Percentiles rank a stretch among this genome's conserved stretches.
These are phyloP conservation scores for Clarias platycephalus DNA, from an alignment of 2,797 vertebrate genomes.

Conservation along the genomic window DNA sequence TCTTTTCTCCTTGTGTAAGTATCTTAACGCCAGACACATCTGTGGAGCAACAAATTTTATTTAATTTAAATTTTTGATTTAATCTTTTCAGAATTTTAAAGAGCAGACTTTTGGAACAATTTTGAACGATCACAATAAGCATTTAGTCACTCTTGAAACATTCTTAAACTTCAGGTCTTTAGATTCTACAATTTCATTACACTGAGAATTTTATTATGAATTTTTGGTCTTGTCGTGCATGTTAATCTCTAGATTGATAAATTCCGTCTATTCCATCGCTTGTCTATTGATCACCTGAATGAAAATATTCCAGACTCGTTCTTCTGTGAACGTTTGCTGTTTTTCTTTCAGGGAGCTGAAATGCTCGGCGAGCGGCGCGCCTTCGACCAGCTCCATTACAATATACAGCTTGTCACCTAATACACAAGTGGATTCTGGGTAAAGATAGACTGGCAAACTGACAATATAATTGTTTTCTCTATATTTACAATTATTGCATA, in stretches of 20 bases:
- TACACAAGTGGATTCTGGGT: not conserved
- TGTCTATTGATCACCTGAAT: conserved; percentile 78
- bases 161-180: not conserved
- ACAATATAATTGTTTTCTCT: not conserved
- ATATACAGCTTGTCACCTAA: conserved; percentile 85
- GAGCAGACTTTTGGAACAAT: not conserved
- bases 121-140: not conserved
- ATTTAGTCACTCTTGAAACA: not conserved
- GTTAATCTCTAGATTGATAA: not conserved
- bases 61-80: not conserved
- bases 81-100: not conserved
- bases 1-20: conserved; percentile 90
- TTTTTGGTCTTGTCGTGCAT: not conserved
- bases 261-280: not conserved
- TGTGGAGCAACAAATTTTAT: conserved; percentile 58
- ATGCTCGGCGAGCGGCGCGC: conserved; percentile 81
- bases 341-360: conserved; percentile 88
- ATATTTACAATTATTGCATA: not conserved
- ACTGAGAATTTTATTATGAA: not conserved
- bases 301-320: conserved; percentile 88
- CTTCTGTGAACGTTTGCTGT: conserved; percentile 81
- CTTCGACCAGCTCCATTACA: conserved; percentile 91
- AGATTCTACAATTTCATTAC: not conserved
- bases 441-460: not conserved
- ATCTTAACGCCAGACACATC: conserved; percentile 86